These are phyloP conservation scores for Aphaenogaster ashmeadi DNA, from an alignment of 1,140 invertebrate genomes.

Conservation along the genomic window DNA sequence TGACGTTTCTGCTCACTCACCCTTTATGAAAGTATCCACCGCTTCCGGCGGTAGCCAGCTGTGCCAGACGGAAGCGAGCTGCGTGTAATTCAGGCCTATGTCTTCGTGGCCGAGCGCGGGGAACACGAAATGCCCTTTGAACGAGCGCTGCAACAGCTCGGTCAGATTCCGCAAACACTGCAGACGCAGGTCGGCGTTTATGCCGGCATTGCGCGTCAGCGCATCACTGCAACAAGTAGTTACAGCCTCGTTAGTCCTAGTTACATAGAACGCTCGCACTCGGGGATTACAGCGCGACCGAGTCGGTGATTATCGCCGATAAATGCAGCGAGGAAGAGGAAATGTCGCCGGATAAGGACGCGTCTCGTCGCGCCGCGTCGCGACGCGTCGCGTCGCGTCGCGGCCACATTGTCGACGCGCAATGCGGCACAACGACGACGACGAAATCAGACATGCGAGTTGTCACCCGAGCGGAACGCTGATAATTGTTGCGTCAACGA, in stretches of 20 bases:
- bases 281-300: constrained; percentile 24
- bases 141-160: constrained; percentile 91
- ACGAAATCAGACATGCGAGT: constrained; percentile 6
- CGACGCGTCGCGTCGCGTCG: not conserved
- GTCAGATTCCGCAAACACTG: constrained; percentile 93
- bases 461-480: not conserved
- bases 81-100: constrained; percentile 89
- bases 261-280: constrained; percentile 42
- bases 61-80: constrained; percentile 92
- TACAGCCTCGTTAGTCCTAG: constrained; percentile 73
- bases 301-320: constrained; percentile 56
- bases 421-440: constrained; percentile 18
- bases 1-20: constrained; percentile 85
- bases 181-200: constrained; percentile 89
- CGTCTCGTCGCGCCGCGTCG: constrained; percentile 13
- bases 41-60: constrained; percentile 94
- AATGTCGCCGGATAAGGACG: constrained; percentile 17
- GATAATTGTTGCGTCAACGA: constrained; percentile 42
- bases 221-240: constrained; percentile 89
- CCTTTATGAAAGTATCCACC: constrained; percentile 92
- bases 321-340: constrained; percentile 51
- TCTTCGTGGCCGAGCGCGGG: constrained; percentile 94
- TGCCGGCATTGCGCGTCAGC: constrained; percentile 88
- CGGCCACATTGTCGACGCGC: not conserved
- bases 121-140: constrained; percentile 94